phyloP scores from a whole-genome alignment of 1,140 invertebrate genomes.

The Drosophila sp. region DNA sequence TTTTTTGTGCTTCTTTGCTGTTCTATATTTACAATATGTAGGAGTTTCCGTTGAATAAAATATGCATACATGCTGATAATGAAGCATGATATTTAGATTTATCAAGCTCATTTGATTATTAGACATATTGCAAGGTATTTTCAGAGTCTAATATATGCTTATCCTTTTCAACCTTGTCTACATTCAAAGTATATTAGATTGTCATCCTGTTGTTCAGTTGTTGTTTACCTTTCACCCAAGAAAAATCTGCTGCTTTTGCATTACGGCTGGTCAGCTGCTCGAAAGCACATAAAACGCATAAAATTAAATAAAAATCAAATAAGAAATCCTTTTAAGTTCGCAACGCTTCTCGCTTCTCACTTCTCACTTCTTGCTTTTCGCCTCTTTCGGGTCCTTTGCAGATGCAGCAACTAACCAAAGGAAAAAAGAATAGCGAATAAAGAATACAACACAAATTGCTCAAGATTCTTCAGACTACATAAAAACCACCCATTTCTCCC shows the following conservation, averaged over 20 bases:
- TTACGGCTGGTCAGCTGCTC: slow-evolving; percentile 18
- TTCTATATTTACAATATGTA: neutral
- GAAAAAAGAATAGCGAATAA: slow-evolving; percentile 10
- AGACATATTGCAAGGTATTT: neutral
- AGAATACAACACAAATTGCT: slow-evolving; percentile 52
- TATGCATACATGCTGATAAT: neutral
- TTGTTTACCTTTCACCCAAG: slow-evolving; percentile 14
- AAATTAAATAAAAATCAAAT: slow-evolving; percentile 73
- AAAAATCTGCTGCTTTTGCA: slow-evolving; percentile 9
- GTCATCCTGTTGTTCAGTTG: slow-evolving; percentile 3
- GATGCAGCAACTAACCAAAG: slow-evolving; percentile 23
- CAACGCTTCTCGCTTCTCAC: slow-evolving; percentile 12
- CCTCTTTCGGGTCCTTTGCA: slow-evolving; percentile 49
- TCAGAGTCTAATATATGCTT: neutral
- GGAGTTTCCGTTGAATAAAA: neutral
- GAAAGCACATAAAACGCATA: slow-evolving; percentile 37
- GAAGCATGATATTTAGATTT: neutral
- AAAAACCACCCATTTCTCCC: neutral
- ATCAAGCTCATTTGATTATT: neutral
- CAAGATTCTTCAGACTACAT: slow-evolving; percentile 46
- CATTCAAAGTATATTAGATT: slow-evolving; percentile 29
- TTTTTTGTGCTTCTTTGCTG: neutral
- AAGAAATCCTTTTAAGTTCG: slow-evolving; percentile 61
- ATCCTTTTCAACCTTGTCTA: neutral
- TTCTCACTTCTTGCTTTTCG: neutral